These are phyloP conservation scores for Darevskia nairensis DNA, from an alignment of 2,797 vertebrate species.

Conservation along the genomic window DNA sequence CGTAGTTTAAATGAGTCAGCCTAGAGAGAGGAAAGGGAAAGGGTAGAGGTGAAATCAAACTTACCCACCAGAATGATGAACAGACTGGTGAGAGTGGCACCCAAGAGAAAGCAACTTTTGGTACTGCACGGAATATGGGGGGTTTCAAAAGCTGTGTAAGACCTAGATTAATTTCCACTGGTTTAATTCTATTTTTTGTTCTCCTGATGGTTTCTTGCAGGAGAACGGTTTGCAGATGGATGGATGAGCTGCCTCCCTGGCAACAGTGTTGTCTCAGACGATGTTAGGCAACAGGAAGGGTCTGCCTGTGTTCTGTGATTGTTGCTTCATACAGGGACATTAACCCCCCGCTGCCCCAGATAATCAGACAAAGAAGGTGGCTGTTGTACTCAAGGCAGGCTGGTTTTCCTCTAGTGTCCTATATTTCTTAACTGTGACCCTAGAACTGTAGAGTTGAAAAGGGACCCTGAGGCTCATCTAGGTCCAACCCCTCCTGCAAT, in stretches of 20 bases:
- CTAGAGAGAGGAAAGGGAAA: fast-evolving
- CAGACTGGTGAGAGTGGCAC: not conserved
- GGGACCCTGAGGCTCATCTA: too few species aligned
- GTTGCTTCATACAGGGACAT: not conserved
- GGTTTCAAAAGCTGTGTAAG: not conserved
- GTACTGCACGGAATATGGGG: not conserved
- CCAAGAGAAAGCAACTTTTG: not conserved
- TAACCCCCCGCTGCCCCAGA: too few species aligned
- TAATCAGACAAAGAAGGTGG: too few species aligned
- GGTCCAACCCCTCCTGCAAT: too few species aligned
- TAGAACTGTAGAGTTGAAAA: too few species aligned
- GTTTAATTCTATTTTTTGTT: not conserved
- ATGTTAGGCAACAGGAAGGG: too few species aligned
- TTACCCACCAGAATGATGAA: not conserved
- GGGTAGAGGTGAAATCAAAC: not conserved
- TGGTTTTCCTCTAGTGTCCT: too few species aligned
- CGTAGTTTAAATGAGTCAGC: conserved; percentile 57
- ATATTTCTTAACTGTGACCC: too few species aligned
- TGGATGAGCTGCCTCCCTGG: not conserved
- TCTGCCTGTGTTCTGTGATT: not conserved
- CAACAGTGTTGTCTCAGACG: too few species aligned
- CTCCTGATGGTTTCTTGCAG: too few species aligned
- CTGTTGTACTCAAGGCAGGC: too few species aligned
- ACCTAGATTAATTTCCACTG: not conserved
- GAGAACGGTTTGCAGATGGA: not conserved